Evolutionary conservation across 2,888 invertebrate genomes (phyloP).

Genomic region (Heliconius ismenius): DNA sequence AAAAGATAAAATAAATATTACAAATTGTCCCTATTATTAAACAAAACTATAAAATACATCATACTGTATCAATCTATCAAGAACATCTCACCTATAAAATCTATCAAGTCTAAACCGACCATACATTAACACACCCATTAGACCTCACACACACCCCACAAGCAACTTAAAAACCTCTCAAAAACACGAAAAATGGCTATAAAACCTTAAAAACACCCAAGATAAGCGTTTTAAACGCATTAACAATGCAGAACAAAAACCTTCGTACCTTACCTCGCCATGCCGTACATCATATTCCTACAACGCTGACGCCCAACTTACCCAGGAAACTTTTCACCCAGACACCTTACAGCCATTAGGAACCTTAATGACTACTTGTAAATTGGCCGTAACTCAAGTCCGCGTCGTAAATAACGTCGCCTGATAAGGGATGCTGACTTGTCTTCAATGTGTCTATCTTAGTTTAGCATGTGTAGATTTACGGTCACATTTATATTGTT

Average conservation of each 20-base stretch:
- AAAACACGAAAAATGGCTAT: neutral
- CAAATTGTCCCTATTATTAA: no score
- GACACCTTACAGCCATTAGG: constrained; percentile 80
- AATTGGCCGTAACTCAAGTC: constrained; percentile 80
- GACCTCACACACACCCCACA: neutral
- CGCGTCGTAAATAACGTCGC: constrained; percentile 75
- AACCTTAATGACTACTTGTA: constrained; percentile 80
- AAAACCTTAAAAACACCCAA: constrained; percentile 19
- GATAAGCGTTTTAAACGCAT: constrained; percentile 35
- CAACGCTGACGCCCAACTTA: constrained; percentile 65
- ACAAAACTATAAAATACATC: no score
- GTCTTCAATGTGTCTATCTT: constrained; percentile 76
- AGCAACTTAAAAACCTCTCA: neutral
- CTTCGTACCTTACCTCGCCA: constrained; percentile 26
- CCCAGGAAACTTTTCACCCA: constrained; percentile 69
- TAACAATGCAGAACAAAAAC: constrained; percentile 43
- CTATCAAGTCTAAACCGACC: neutral
- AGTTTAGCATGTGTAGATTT: constrained; percentile 74
- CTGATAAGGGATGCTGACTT: constrained; percentile 80
- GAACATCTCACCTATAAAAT: neutral
- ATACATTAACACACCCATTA: neutral
- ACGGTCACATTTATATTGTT: constrained; percentile 56
- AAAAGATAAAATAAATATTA: no score
- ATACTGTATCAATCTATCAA: neutral
- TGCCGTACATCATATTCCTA: constrained; percentile 45